Evolutionary conservation across 2,888 invertebrate species (phyloP), one percentile per base, ranked within the genome.

Genomic region (Parapristionchus giblindavisi): DNA sequence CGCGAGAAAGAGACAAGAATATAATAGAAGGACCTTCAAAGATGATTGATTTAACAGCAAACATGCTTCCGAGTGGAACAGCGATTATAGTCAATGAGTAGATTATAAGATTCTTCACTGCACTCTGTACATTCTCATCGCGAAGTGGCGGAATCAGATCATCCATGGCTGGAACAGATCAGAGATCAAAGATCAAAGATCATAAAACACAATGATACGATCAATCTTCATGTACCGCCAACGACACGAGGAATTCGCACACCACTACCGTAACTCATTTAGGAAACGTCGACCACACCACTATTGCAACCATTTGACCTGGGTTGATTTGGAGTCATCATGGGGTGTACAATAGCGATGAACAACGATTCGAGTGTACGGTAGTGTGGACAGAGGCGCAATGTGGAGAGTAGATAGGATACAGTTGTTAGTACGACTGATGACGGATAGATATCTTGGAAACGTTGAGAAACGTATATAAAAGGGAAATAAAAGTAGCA

Each of bases 41-140:
- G 14, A 87, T 61, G 75, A 75, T 80, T 56, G 66, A 68, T 77
- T 88, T 87, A 65, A 86, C 76, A 21, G 87, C 71, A 77, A 88
- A 88, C 88, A 88, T 87, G 43, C 85, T 84, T 8, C 80, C 81
- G 40, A 88, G 80, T 5, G 88, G 88, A 8, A 88, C 82, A 24
- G 83, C 66, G 48, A 88, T 80, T 75, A 88, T 87, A 29, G 81
- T 76, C 6, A 87, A 77, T 65, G 85, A 85, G 80, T 85, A 88
- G 17, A 80, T 74, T 48, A 87, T 70, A 40, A 88, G 80, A 51
- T 80, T 82, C 77, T 86, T 87, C 75, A 88, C 80, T 11, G 85
- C 84, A n/a, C 79, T 79, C 77, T 85, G 85, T 5, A 85, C 85
- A 24, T 78, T 54, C 70, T 80, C 76, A 73, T 87, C 87, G 34